Evolutionary conservation across 2,888 invertebrate species (phyloP).

Genomic region (Caradrina clavipalpis): DNA sequence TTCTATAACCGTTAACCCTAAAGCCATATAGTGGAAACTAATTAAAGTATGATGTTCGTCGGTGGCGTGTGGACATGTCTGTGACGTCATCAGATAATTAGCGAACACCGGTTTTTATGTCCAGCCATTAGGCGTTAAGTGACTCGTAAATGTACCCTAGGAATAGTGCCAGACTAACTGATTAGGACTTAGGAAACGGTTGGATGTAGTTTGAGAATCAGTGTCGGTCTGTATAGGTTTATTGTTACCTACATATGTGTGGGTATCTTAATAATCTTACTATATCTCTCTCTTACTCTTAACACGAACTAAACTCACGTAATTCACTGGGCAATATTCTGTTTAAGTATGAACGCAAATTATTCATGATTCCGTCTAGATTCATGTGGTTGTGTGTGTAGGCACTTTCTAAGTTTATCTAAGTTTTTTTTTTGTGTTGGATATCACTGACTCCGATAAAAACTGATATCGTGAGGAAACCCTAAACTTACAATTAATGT

Average conservation of each 20-base stretch:
- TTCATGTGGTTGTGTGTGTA: no score
- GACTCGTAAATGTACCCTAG: slow-evolving; percentile 60
- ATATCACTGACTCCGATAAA: no score
- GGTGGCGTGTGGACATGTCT: slow-evolving; percentile 56
- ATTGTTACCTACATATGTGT: neutral
- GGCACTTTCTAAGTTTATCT: no score
- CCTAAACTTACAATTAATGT: no score
- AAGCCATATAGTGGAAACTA: slow-evolving; percentile 41
- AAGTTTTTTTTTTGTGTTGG: no score
- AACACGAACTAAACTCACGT: no score
- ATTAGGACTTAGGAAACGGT: slow-evolving; percentile 26
- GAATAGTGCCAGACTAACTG: slow-evolving; percentile 41
- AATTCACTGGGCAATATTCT: no score
- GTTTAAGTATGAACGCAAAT: no score
- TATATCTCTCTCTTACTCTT: no score
- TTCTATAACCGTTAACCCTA: slow-evolving; percentile 12
- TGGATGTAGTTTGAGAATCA: slow-evolving; percentile 1
- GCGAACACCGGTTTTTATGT: slow-evolving; percentile 63
- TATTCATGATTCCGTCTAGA: no score
- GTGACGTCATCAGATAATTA: slow-evolving; percentile 61
- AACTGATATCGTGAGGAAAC: no score
- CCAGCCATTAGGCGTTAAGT: slow-evolving; percentile 61
- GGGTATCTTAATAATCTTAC: neutral
- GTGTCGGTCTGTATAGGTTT: neutral
- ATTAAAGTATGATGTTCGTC: slow-evolving; percentile 55